Conservation (phyloP, 2,113 vertebrate genomes). For the Alethe castanea region DNA sequence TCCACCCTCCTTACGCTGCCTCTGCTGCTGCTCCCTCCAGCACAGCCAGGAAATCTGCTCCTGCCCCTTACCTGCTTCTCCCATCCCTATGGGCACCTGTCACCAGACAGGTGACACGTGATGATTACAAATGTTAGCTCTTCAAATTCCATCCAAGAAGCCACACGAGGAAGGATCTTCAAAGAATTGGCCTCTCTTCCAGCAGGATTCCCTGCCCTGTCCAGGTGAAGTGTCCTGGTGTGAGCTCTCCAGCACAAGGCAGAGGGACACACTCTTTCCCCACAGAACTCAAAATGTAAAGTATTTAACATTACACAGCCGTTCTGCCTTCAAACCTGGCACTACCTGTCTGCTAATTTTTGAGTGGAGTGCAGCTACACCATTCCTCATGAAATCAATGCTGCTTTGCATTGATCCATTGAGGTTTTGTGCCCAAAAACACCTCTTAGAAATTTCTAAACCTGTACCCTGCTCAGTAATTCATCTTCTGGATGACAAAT, state of each 20-base stretch:
- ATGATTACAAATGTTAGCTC: too few species aligned
- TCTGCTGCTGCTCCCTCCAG: too few species aligned
- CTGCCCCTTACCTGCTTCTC: too few species aligned
- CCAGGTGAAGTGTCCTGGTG: neutral
- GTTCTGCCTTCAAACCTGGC: neutral
- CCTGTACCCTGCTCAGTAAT: neutral
- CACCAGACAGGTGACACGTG: too few species aligned
- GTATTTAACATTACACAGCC: neutral
- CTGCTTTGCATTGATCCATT: neutral
- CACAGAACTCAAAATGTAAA: neutral
- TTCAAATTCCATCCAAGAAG: too few species aligned
- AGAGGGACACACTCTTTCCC: neutral
- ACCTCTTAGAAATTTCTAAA: neutral
- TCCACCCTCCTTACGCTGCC: too few species aligned
- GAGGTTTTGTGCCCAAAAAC: neutral
- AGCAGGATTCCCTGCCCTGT: neutral
- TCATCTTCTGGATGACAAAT: neutral
- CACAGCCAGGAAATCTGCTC: too few species aligned
- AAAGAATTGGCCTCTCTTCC: too few species aligned
- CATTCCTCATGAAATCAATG: neutral
- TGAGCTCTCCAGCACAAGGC: neutral
- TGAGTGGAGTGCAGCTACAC: neutral
- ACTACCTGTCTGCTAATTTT: neutral
- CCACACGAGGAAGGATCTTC: too few species aligned
- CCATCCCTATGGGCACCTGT: too few species aligned